phyloP scores from a whole-genome alignment of 2,888 invertebrate genomes.

The Netelia melanura region DNA sequence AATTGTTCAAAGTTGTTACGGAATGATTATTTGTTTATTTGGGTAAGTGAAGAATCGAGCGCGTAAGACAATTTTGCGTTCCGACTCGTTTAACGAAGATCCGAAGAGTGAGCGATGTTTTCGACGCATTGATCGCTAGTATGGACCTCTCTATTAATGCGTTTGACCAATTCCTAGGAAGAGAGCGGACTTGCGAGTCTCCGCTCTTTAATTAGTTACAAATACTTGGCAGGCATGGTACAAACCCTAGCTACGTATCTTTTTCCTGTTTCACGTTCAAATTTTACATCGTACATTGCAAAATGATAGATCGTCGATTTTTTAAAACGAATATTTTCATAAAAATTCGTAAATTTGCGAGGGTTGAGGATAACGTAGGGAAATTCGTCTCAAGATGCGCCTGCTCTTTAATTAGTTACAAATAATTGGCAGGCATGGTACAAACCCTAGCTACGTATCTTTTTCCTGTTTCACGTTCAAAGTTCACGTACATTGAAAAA shows the following conservation, averaged over 20 bases:
- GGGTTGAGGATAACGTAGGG: background rate
- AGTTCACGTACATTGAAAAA: background rate
- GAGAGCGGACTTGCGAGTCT: conserved; percentile 73
- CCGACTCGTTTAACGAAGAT: background rate
- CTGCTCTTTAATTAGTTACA: conserved; percentile 81
- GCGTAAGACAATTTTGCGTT: background rate
- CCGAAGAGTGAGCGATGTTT: conserved; percentile 20
- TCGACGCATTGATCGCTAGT: conserved; percentile 53
- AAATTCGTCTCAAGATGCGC: too few relatives aligned
- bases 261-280: conserved; percentile 43
- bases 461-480: conserved; percentile 41
- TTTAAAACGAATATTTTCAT: background rate
- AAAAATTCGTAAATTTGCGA: background rate
- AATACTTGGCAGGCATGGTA: conserved; percentile 80
- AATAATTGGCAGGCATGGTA: conserved; percentile 80
- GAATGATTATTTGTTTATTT: too few relatives aligned
- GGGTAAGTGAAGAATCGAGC: too few relatives aligned
- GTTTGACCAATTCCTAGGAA: conserved; percentile 74
- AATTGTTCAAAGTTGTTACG: background rate
- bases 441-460: conserved; percentile 54
- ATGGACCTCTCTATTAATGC: conserved; percentile 53
- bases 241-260: conserved; percentile 58
- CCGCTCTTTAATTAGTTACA: conserved; percentile 82
- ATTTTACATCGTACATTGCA: background rate
- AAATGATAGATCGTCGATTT: conserved; percentile 19